phyloP scores from a whole-genome alignment of 2,888 invertebrate species.

The Falcaria lacertinaria region DNA sequence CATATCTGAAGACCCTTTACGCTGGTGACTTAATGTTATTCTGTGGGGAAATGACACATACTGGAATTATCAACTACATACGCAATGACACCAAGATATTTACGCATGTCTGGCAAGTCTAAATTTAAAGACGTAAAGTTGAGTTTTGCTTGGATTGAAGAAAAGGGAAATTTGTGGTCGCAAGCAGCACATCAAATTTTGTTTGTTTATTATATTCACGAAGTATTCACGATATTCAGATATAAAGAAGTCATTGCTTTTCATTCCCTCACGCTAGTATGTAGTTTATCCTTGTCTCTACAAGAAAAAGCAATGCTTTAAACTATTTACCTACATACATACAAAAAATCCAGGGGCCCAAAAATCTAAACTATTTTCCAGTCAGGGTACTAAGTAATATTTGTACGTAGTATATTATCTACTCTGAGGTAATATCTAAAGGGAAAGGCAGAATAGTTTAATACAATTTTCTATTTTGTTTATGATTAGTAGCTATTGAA shows the following conservation, averaged over 20 bases:
- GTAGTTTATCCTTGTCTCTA: too few relatives aligned
- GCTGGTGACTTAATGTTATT: slow-evolving; percentile 11
- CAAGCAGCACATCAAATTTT: background rate
- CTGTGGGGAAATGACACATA: slow-evolving; percentile 11
- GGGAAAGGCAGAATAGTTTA: too few relatives aligned
- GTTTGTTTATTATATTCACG: background rate
- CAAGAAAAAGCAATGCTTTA: too few relatives aligned
- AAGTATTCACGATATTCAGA: background rate
- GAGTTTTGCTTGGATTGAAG: background rate
- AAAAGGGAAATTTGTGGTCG: background rate
- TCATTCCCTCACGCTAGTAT: background rate
- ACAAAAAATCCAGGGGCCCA: too few relatives aligned
- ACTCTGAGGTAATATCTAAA: too few relatives aligned
- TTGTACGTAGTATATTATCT: too few relatives aligned
- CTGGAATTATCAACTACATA: slow-evolving; percentile 10
- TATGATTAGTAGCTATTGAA: too few relatives aligned
- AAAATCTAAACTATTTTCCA: too few relatives aligned
- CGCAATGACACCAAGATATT: background rate
- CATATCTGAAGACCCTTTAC: slow-evolving; percentile 6
- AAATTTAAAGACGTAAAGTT: background rate
- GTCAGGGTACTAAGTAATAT: too few relatives aligned
- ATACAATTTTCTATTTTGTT: too few relatives aligned
- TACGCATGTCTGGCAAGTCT: background rate
- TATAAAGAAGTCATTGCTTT: background rate
- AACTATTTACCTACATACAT: too few relatives aligned